Base-by-base conservation (phyloP, 2,113 vertebrate species). In the Myiopsitta monachus region DNA sequence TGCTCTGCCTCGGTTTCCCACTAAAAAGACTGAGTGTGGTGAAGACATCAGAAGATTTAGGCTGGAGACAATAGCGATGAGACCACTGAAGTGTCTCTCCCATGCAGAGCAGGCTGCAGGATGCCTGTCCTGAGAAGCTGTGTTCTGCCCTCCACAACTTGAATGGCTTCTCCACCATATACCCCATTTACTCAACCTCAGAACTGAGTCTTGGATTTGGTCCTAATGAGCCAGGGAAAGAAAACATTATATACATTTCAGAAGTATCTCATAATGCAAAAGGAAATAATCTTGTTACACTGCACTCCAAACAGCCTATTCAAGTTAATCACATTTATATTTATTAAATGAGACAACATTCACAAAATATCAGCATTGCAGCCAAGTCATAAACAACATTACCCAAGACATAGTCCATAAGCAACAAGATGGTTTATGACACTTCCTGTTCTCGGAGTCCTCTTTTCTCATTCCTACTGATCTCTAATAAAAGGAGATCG, bases 331-430 rank as follows among this genome's bases (percentile, higher is more conserved):
- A 57, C 47, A 73, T 97, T 92, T 94, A 22, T 95, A 89, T 76
- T 89, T 94, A 92, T 95, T 69, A 85, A 94, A 95, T 57, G 74
- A 89, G 91, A 70, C 81, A 89, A 54, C 62, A 57, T 76, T 92
- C 70, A 76, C 68, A 79, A 94, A 87, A 92, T 52, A 67, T 85
- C 95, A 95, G 55, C 43, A 11, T 82, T 84, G 83, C 43, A 95
- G 91, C 57, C 74, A 79, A 75, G 91, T 73, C 31, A 62, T 87
- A 94, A 95, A 95, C 61, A 73, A 66, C 2, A 6, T 80, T 89
- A 92, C 26, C 18, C 47, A 55, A 70, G 78, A 97, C 62, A 87
- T 66, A 95, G 47, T 89, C 95, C 95, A 97, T 95, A 91, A 92
- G 66, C 89, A 91, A 61, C n/a, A 89, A 87, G 89, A 89, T 95